Conservation (phyloP, 2,888 invertebrate species). For the Anoncus sp. region DNA sequence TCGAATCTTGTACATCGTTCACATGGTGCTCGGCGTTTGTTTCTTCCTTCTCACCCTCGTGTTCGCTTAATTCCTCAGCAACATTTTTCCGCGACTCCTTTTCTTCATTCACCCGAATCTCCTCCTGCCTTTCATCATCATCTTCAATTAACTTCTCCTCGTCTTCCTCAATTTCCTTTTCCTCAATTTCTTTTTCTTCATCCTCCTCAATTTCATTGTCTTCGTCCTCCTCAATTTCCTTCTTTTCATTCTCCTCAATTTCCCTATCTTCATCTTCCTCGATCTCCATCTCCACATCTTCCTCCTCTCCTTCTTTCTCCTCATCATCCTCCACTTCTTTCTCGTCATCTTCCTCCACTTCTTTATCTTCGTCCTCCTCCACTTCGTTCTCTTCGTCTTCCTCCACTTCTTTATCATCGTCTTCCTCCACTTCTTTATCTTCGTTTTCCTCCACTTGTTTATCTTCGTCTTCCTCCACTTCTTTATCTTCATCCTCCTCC, state of each 20-base stretch:
- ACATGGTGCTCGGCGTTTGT: constrained; percentile 62
- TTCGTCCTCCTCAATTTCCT: not conserved
- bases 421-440: not conserved
- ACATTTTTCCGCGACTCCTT: constrained; percentile 38
- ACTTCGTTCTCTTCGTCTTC: not conserved
- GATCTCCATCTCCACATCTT: constrained; percentile 14
- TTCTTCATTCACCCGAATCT: not conserved
- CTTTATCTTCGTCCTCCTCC: not conserved
- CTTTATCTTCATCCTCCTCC: constrained; percentile 21
- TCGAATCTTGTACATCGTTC: constrained; percentile 69
- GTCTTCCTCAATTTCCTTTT: not conserved
- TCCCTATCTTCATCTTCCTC: constrained; percentile 17
- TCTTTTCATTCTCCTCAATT: not conserved
- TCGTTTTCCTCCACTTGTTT: constrained; percentile 45
- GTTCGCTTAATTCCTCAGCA: constrained; percentile 46
- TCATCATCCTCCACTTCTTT: not conserved
- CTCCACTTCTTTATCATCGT: not conserved
- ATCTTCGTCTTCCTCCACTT: constrained; percentile 46
- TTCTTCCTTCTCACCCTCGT: constrained; percentile 53
- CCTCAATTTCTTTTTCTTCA: not conserved
- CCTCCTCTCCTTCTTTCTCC: not conserved
- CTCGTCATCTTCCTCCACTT: not conserved
- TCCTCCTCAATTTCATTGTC: constrained; percentile 1
- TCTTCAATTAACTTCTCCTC: not conserved
- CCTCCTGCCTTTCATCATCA: not conserved